Evolutionary conservation across 2,113 vertebrate genomes (phyloP), one percentile per base, ranked within the genome.

Genomic region (Paedocypris sp.): DNA sequence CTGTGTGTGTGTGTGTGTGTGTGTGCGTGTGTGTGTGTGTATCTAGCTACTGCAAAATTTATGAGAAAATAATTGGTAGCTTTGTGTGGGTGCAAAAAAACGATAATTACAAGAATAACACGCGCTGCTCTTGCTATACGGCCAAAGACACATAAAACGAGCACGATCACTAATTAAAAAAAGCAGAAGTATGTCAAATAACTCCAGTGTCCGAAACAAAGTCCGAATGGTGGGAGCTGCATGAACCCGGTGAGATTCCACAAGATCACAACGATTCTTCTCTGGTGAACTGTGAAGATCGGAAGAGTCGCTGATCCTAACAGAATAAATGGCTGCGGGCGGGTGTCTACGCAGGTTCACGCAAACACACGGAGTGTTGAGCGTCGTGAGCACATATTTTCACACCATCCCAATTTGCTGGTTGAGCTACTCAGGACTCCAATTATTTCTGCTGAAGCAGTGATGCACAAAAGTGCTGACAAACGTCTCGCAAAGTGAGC

Each of bases 191-290:
- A n/a, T n/a, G n/a, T n/a, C n/a, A n/a, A n/a, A n/a, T n/a, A n/a
- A n/a, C n/a, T n/a, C n/a, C n/a, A n/a, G n/a, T n/a, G n/a, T n/a
- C n/a, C n/a, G n/a, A 46, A 52, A 29, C 12, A 46, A 26, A 61
- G 59, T 45, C 47, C 28, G 35, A 16, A 39, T 46, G 6, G 26
- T 38, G 35, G 25, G 59, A 61, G 46, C 45, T n/a, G n/a, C n/a
- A 50, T 23, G 13, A 13, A 42, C 48, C 52, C 33, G 52, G 60
- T 52, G 16, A 62, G 60, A 62, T 62, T 52, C 47, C 48, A 62
- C 47, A 52, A 62, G 48, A 51, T 36, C 48, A 62, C 46, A 50
- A 64, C 47, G 31, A 64, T 36, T 64, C 50, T 64, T 53, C 49
- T 64, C 61, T 64, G 42, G 20, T n/a, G 31, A 54, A 47, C 41